Percentiles rank a stretch among this genome's conserved stretches.
Evolutionary conservation across 35 echinoderm and acorn worm species (phyloP).

Genomic region (Amphiura filiformis): DNA sequence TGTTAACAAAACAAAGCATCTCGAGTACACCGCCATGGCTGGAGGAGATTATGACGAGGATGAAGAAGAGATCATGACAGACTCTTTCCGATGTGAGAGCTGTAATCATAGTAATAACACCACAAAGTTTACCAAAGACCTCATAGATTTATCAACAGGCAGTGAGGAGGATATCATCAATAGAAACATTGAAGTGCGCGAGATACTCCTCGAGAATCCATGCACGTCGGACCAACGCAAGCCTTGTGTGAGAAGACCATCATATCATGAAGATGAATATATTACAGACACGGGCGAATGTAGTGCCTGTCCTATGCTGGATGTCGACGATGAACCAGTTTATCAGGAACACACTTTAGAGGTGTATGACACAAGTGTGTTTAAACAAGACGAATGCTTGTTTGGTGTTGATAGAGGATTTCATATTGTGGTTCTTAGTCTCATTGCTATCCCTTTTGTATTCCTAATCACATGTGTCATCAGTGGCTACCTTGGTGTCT

Average conservation of each 20-base stretch:
- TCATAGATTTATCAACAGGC: slow-evolving; percentile 5
- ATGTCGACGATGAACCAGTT: background rate
- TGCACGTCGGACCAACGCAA: background rate
- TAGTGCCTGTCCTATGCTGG: slow-evolving; percentile 5
- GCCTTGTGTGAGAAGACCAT: background rate
- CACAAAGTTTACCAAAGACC: slow-evolving; percentile 4
- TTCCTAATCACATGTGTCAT: slow-evolving; percentile 53
- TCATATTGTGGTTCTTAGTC: slow-evolving; percentile 61
- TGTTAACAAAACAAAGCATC: background rate
- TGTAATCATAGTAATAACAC: background rate
- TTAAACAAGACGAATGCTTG: slow-evolving; percentile 9
- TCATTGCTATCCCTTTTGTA: slow-evolving; percentile 60
- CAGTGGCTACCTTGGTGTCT: slow-evolving; percentile 55
- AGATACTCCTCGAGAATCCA: background rate
- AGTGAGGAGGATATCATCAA: slow-evolving; percentile 1
- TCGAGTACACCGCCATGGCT: background rate
- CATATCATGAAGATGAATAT: background rate
- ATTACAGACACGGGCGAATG: background rate
- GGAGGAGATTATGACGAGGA: background rate
- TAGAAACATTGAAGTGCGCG: background rate
- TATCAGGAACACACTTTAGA: background rate
- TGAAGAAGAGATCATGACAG: background rate
- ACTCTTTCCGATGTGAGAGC: background rate
- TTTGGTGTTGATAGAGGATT: slow-evolving; percentile 43
- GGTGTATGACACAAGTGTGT: slow-evolving; percentile 1